Conservation (phyloP, 2,888 invertebrate genomes). For the Parnassius mnemosyne region DNA sequence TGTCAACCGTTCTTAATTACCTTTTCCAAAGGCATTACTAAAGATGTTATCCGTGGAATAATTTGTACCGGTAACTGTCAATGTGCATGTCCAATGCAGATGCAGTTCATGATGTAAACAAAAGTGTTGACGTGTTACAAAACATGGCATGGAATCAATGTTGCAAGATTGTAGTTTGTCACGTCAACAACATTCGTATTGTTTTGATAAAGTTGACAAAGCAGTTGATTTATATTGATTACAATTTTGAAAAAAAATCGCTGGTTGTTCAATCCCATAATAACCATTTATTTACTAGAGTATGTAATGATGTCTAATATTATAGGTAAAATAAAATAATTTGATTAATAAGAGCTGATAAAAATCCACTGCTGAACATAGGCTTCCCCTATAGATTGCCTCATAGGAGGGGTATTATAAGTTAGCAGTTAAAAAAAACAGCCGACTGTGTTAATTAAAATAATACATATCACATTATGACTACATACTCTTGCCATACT, state of each 20-base stretch:
- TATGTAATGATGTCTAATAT: too few species aligned
- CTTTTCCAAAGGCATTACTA: slow-evolving; percentile 11
- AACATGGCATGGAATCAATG: slow-evolving; percentile 6
- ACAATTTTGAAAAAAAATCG: too few species aligned
- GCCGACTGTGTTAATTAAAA: slow-evolving; percentile 5
- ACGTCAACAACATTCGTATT: not conserved
- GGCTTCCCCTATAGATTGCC: too few species aligned
- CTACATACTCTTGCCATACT: slow-evolving; percentile 23
- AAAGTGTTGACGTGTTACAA: slow-evolving; percentile 3
- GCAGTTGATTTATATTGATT: too few species aligned
- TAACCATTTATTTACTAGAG: too few species aligned
- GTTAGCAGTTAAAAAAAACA: not conserved
- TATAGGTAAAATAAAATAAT: too few species aligned
- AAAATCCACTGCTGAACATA: too few species aligned
- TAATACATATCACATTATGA: slow-evolving; percentile 12
- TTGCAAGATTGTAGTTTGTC: not conserved
- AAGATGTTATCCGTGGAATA: slow-evolving; percentile 18
- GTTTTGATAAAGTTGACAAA: not conserved
- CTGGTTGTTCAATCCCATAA: too few species aligned
- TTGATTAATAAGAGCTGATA: too few species aligned
- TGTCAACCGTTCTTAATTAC: slow-evolving; percentile 17
- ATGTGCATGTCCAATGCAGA: slow-evolving; percentile 15
- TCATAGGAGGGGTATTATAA: too few species aligned
- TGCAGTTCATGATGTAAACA: slow-evolving; percentile 13
- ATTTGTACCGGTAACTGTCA: slow-evolving; percentile 12